Evolutionary conservation across 2,888 invertebrate species (phyloP).

Genomic region (Drosophila birchii): DNA sequence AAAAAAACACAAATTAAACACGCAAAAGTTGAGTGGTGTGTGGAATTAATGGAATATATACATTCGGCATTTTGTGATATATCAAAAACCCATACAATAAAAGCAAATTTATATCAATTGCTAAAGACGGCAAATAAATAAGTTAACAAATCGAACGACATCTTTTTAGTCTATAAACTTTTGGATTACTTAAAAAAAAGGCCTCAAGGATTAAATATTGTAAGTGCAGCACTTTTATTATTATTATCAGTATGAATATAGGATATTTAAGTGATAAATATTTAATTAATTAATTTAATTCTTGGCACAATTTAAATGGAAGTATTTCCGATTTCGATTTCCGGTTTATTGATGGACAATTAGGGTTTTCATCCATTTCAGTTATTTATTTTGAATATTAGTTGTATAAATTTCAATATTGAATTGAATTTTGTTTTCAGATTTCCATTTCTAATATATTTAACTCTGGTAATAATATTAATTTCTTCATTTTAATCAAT

Average conservation of each 20-base stretch:
- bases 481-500: no score
- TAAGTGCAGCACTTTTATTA: constrained; percentile 3
- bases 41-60: constrained; percentile 43
- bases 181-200: constrained; percentile 22
- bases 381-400: no score
- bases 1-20: constrained; percentile 48
- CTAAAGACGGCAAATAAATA: constrained; percentile 20
- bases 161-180: neutral
- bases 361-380: no score
- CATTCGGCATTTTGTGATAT: constrained; percentile 28
- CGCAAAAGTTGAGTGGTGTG: constrained; percentile 59
- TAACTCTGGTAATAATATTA: no score
- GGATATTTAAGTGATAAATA: neutral
- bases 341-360: no score
- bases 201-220: constrained; percentile 6
- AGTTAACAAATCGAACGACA: constrained; percentile 23
- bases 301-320: no score
- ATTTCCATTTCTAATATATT: no score
- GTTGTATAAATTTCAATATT: no score
- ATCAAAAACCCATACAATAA: constrained; percentile 43
- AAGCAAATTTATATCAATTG: constrained; percentile 34
- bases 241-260: no score
- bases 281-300: no score
- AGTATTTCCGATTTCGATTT: no score
- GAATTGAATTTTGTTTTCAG: no score